A percentile compares a stretch with the other conserved stretches of the same genome.
These are phyloP conservation scores for Atta colombica DNA, from an alignment of 1,140 invertebrate genomes.

Conservation along the genomic window DNA sequence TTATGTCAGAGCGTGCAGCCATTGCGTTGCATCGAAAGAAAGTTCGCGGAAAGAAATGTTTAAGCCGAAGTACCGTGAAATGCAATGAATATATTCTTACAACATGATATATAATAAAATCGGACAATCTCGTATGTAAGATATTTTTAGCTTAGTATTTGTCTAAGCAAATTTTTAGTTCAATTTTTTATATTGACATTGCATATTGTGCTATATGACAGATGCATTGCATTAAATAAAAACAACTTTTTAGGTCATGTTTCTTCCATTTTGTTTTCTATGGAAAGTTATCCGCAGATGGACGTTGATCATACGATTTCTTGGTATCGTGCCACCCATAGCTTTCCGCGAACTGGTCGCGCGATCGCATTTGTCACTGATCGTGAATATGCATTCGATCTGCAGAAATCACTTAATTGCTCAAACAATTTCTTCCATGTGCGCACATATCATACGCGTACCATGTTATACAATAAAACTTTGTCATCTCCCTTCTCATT, in stretches of 20 bases:
- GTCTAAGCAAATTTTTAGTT: neutral
- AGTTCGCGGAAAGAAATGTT: slow-evolving; percentile 17
- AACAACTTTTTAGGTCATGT: neutral
- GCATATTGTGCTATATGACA: neutral
- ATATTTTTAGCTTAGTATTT: neutral
- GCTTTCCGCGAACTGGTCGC: slow-evolving; percentile 45
- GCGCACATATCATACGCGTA: slow-evolving; percentile 53
- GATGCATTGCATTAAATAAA: neutral
- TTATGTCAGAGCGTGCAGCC: slow-evolving; percentile 65
- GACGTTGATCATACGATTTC: slow-evolving; percentile 23
- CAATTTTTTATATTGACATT: neutral
- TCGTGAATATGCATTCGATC: slow-evolving; percentile 60
- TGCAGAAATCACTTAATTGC: slow-evolving; percentile 81
- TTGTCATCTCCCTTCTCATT: slow-evolving; percentile 25
- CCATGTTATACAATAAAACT: slow-evolving; percentile 66
- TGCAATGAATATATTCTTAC: neutral
- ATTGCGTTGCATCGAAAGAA: slow-evolving; percentile 51
- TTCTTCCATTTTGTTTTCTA: slow-evolving; percentile 22
- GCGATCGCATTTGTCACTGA: slow-evolving; percentile 19
- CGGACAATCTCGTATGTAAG: neutral
- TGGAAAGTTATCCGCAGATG: neutral
- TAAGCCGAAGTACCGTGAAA: neutral
- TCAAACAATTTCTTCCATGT: slow-evolving; percentile 84
- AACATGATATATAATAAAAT: slow-evolving; percentile 11
- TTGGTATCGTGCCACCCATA: slow-evolving; percentile 4